Evolutionary conservation across 1,140 invertebrate genomes (phyloP).

Genomic region (Rhopalosiphum padi): DNA sequence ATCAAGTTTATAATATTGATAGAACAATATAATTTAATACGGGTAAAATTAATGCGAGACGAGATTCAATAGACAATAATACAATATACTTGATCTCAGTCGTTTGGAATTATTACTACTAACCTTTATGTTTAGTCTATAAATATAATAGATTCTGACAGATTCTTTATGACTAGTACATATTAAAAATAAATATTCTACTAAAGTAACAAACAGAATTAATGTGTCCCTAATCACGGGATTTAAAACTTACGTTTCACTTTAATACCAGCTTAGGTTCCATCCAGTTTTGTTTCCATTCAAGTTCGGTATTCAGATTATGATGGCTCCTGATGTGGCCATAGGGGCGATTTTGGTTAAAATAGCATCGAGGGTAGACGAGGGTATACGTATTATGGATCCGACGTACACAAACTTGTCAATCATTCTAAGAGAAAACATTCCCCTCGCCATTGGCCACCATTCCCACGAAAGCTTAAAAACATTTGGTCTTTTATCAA

Average conservation of each 20-base stretch:
- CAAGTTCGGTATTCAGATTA: constrained; percentile 48
- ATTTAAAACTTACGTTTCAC: constrained; percentile 49
- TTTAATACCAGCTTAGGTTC: constrained; percentile 55
- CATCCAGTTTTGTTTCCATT: constrained; percentile 53
- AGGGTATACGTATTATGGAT: constrained; percentile 26
- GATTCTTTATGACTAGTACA: not conserved
- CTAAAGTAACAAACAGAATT: constrained; percentile 27
- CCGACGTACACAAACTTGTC: constrained; percentile 29
- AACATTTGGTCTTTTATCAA: constrained; percentile 29
- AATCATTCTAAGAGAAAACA: constrained; percentile 54
- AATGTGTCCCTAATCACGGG: constrained; percentile 27
- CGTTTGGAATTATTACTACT: not conserved
- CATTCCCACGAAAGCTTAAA: constrained; percentile 54
- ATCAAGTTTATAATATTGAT: not conserved
- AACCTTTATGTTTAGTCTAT: not conserved
- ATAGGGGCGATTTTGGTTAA: constrained; percentile 46
- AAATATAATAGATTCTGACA: not conserved
- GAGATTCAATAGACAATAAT: not conserved
- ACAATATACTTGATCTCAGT: not conserved
- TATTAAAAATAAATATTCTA: constrained; percentile 20
- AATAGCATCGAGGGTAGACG: not conserved
- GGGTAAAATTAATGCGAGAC: not conserved
- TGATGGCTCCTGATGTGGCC: not conserved
- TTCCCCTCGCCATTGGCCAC: constrained; percentile 10
- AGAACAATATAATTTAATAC: no score